A percentile compares a stretch with the other conserved stretches of the same genome.
Evolutionary conservation across 2,797 vertebrate genomes (phyloP).

Genomic region (Hypotaenidia okinawae): DNA sequence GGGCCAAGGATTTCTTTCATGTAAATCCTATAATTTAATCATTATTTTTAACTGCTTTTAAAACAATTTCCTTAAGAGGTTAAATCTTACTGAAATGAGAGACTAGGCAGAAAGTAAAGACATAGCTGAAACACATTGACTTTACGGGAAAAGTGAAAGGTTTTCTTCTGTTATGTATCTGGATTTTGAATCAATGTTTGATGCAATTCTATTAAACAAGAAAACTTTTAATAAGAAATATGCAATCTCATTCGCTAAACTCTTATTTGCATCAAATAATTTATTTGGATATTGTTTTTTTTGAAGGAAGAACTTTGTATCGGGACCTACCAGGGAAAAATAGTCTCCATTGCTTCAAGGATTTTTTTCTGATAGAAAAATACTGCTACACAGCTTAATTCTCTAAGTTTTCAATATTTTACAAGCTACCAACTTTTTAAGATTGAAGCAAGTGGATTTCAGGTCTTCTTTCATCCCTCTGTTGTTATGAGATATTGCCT

Average conservation of each 20-base stretch:
- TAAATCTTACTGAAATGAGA: constrained; percentile 56
- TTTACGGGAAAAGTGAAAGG: not conserved
- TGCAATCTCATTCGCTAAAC: constrained; percentile 20
- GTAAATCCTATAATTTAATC: constrained; percentile 69
- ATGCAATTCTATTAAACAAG: constrained; percentile 25
- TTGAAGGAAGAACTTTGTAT: not conserved
- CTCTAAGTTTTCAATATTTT: not conserved
- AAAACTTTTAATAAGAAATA: constrained; percentile 24
- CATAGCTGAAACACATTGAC: constrained; percentile 25
- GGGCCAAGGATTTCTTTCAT: constrained; percentile 45
- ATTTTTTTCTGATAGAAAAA: not conserved
- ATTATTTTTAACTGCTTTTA: constrained; percentile 69
- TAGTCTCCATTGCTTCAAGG: not conserved
- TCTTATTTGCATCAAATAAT: constrained; percentile 28
- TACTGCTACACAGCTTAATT: not conserved
- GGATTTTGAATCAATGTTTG: constrained; percentile 14
- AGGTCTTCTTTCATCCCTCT: not conserved
- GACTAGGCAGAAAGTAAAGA: constrained; percentile 32
- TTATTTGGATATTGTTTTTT: constrained; percentile 7
- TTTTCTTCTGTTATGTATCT: not conserved
- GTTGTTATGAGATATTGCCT: not conserved
- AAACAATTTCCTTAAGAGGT: constrained; percentile 68
- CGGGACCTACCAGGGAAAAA: not conserved
- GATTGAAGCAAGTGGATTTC: not conserved
- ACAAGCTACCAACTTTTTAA: not conserved